phyloP scores from a whole-genome alignment of 2,113 vertebrate species.

The Cavia aperea region DNA sequence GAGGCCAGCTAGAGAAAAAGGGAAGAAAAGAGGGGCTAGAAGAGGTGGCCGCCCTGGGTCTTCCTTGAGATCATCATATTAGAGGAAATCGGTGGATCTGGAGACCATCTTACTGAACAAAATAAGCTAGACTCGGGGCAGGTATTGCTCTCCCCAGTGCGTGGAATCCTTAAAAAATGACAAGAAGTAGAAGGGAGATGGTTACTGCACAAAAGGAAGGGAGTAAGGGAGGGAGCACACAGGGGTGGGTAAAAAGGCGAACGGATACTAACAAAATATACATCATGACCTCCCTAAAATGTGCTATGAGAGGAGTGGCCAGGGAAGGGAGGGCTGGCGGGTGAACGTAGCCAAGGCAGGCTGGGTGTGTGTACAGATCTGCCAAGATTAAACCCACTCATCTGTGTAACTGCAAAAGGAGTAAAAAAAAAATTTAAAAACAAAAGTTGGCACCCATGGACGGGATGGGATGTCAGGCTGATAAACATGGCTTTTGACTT shows the following conservation, averaged over 20 bases:
- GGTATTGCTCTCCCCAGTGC: not conserved
- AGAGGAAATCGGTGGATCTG: not conserved
- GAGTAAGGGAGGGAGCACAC: not conserved
- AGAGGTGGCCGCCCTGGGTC: rapidly evolving
- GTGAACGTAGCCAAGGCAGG: not conserved
- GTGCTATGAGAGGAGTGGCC: not conserved
- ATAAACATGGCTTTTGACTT: not conserved
- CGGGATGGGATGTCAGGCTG: too few relatives aligned
- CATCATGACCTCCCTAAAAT: not conserved
- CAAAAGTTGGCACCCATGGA: not conserved
- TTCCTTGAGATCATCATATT: not conserved
- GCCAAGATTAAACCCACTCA: not conserved
- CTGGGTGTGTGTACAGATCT: not conserved
- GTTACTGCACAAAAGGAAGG: not conserved
- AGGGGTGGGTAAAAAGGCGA: not conserved
- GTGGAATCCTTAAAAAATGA: not conserved
- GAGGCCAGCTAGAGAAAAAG: not conserved
- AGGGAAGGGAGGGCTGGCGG: not conserved
- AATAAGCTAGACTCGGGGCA: not conserved
- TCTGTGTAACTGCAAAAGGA: not conserved
- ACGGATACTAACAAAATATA: not conserved
- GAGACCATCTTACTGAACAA: not conserved
- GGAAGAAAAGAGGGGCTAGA: not conserved
- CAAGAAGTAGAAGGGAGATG: not conserved
- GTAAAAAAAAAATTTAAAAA: not conserved